Evolutionary conservation across 2,797 vertebrate species (phyloP), one percentile per base, ranked within the genome.

Genomic region (Hyperoplus lanceolatus): DNA sequence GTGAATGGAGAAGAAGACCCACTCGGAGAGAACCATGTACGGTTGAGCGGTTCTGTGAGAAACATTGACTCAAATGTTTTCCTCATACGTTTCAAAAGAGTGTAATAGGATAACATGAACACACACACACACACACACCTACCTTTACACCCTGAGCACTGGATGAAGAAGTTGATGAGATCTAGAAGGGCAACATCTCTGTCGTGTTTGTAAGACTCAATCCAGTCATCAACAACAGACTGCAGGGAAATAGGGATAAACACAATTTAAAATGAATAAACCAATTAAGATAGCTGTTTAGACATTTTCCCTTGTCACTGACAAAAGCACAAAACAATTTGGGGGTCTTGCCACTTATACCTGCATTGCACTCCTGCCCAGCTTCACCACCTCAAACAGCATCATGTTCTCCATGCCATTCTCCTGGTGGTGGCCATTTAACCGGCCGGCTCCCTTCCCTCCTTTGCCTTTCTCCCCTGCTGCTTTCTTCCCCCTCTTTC

Each of bases 141-240:
- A 99, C 98, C 98, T 99, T 99, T 99, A 92, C 98, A 99, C 86
- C 98, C 98, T 69, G 98, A 99, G 93, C 98, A 99, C 93, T 99
- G 98, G 94, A 99, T 99, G 91, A 99, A 99, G 94, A 99, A 99
- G 93, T 99, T 99, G 92, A 99, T 99, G 90, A 99, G 97, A 93
- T 99, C 98, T 94, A 99, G 95, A 75, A 99, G 96, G 43, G 98
- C 98, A 87, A 96, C 95, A 93, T 99, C 98, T 93, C 97, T 94
- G 92, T 99, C 98, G 79, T 96, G 96, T 94, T 99, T 99, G 93
- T 99, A 99, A 50, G 98, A 97, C 87, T 99, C 98, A 88, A 99
- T 99, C 98, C 98, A 99, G 93, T 99, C 98, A 95, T 99, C 97
- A 74, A 99, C 97, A 36, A 99, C 97, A 87, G 97, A 99, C 98